Conservation (phyloP, 2,113 vertebrate genomes). For the Stegostoma tigrinum region DNA sequence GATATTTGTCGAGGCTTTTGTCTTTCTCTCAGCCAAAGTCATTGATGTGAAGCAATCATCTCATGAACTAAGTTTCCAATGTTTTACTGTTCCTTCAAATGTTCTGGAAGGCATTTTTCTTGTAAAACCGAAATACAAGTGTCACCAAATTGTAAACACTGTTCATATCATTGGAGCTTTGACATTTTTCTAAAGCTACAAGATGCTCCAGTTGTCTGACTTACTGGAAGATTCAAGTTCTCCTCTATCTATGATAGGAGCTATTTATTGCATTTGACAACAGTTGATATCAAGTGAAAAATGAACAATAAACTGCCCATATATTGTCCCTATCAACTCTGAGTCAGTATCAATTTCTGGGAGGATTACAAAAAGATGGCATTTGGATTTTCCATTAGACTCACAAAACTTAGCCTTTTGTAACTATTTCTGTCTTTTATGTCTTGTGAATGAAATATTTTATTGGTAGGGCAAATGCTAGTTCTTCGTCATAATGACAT, state of each 20-base stretch:
- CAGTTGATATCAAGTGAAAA: not conserved
- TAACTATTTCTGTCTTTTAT: not conserved
- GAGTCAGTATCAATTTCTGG: not conserved
- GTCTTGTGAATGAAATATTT: not conserved
- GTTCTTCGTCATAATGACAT: not conserved
- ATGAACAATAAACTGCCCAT: not conserved
- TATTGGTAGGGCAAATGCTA: not conserved
- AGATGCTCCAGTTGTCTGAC: not conserved
- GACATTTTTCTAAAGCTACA: not conserved
- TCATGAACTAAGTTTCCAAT: not conserved
- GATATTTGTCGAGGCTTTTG: not conserved
- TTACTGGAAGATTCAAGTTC: not conserved
- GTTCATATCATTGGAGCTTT: not conserved
- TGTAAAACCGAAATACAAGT: not conserved
- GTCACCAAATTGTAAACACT: not conserved
- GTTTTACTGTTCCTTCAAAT: not conserved
- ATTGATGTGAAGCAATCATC: not conserved
- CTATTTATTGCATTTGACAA: not conserved
- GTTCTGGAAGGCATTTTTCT: not conserved
- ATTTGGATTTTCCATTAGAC: not conserved
- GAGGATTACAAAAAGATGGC: not conserved
- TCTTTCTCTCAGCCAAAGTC: not conserved
- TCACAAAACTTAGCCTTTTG: not conserved
- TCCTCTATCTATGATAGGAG: not conserved
- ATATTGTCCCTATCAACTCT: not conserved